Conservation (phyloP, 2,888 invertebrate species). For the Ornithoptera alexandrae region DNA sequence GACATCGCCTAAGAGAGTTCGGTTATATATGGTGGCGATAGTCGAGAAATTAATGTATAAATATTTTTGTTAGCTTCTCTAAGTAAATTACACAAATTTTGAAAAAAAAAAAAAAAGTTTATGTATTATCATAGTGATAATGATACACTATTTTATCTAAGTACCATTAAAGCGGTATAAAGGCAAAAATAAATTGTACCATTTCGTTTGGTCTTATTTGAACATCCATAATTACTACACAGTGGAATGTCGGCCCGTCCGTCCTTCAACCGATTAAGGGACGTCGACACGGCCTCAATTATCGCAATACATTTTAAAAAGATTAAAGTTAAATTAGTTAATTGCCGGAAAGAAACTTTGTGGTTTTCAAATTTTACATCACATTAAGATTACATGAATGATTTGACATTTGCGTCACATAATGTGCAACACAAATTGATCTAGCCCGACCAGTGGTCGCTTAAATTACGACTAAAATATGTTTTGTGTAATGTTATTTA, state of each 20-base stretch:
- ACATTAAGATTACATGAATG: constrained; percentile 20
- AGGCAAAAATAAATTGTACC: neutral
- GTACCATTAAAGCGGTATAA: no score
- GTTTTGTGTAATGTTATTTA: no score
- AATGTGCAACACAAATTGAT: constrained; percentile 15
- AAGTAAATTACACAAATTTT: no score
- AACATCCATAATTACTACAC: constrained; percentile 11
- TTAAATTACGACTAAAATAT: neutral
- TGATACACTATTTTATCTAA: no score
- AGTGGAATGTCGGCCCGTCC: constrained; percentile 34
- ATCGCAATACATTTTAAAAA: constrained; percentile 48
- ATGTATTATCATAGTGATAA: no score
- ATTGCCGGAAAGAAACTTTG: constrained; percentile 47
- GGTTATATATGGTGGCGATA: no score
- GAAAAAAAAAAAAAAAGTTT: no score
- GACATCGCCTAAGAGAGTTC: no score
- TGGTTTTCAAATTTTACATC: constrained; percentile 25
- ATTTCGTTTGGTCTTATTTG: constrained; percentile 15
- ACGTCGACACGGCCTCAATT: constrained; percentile 64
- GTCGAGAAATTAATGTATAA: no score
- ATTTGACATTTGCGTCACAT: constrained; percentile 25
- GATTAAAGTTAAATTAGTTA: constrained; percentile 67
- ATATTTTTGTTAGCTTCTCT: no score
- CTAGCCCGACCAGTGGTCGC: constrained; percentile 3
- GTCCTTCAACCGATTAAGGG: constrained; percentile 71